Base-by-base conservation (phyloP, 2,797 vertebrate genomes). In the Enteromius treurensis region DNA sequence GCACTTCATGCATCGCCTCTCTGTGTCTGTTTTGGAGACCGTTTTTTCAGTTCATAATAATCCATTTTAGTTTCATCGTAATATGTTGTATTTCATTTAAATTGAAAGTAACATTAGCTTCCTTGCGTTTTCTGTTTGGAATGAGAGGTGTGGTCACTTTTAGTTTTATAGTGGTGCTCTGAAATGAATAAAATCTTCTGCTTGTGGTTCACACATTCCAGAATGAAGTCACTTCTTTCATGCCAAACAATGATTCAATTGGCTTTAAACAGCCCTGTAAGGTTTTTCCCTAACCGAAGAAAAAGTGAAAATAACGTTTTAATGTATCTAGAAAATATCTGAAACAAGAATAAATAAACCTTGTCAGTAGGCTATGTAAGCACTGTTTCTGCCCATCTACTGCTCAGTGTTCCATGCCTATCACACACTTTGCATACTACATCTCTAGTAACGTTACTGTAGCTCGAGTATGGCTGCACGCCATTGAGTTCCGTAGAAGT, bases 121-220 rank as follows among this genome's bases (percentile, higher is more conserved):
- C 45, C 29, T 26, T 15, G 10, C 29, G 40, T 62, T 68, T 51
- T 69, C 13, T 29, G 15, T 60, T 40, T 51, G 1, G 21, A 74
- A 13, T 2, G 42, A 74, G 80, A 60, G 70, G 42, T 74, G 80
- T 37, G 80, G 69, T 51, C 69, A 64, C 42, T 37, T n/a, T 29
- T 13, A 26, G 47, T 58, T 80, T 70, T 47, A 80, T 21, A 68
- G 65, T 49, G 1, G 23, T 47, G 34, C 34, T 29, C 32, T 70
- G 19, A 70, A 29, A 70, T 42, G 10, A 32, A 58, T n/a, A 4
- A 47, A 80, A 71, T 71, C 40, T 60, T 70, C 9, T 34, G 29
- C 19, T 62, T 58, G 78, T 2, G 23, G 67, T 47, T 47, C 53
- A 26, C 26, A 47, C 23, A 71, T 32, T 1, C 40, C 68, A 80